Percentiles rank a stretch among this genome's conserved stretches.
These are phyloP conservation scores for Lanistes nyassanus DNA, from an alignment of 1,140 invertebrate genomes.

Conservation along the genomic window DNA sequence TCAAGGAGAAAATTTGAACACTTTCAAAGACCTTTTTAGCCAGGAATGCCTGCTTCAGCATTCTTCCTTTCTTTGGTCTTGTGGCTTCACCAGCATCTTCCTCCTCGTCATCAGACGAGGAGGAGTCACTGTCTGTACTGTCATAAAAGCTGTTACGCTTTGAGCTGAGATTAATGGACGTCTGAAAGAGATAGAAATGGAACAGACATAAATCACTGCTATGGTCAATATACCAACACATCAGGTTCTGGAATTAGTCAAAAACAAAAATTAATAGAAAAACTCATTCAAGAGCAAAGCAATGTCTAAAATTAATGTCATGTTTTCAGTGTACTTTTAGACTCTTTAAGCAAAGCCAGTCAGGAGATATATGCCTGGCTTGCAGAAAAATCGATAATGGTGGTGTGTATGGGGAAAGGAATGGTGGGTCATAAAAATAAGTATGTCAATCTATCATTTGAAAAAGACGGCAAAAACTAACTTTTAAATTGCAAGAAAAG, in stretches of 20 bases:
- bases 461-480: not conserved
- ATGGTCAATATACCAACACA: too few species aligned
- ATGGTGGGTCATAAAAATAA: too few species aligned
- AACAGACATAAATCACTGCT: too few species aligned
- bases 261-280: too few species aligned
- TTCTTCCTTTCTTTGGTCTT: slow-evolving; percentile 47
- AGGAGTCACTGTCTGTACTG: slow-evolving; percentile 56
- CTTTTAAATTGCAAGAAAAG: not conserved
- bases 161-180: slow-evolving; percentile 50
- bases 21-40: slow-evolving; percentile 46
- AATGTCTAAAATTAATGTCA: too few species aligned
- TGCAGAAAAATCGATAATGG: too few species aligned
- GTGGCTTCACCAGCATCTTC: slow-evolving; percentile 38
- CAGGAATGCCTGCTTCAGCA: slow-evolving; percentile 46
- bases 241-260: too few species aligned
- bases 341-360: too few species aligned
- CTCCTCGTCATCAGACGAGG: slow-evolving; percentile 54
- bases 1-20: too few species aligned
- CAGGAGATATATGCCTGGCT: not conserved
- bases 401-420: too few species aligned
- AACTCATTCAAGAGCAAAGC: too few species aligned
- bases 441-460: not conserved
- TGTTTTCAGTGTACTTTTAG: too few species aligned
- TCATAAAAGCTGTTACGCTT: slow-evolving; percentile 58
- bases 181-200: slow-evolving; percentile 36